Percentiles rank a stretch among this genome's conserved stretches.
Evolutionary conservation across 1,140 invertebrate genomes (phyloP).

Genomic region (Lycorma delicatula): DNA sequence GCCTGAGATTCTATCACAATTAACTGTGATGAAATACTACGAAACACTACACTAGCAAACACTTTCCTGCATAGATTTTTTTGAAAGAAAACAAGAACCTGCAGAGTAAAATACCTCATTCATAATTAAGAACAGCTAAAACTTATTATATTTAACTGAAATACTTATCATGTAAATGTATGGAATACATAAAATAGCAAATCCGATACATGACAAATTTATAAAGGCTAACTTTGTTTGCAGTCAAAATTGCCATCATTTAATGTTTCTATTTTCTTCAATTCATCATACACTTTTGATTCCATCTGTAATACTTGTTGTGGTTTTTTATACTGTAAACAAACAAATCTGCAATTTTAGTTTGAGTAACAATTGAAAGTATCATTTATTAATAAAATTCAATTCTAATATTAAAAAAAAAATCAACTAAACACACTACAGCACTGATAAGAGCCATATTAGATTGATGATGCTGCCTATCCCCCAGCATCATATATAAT

Average conservation of each 20-base stretch:
- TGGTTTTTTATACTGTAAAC: constrained; percentile 65
- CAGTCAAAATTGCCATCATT: constrained; percentile 42
- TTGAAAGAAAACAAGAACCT: too few relatives aligned
- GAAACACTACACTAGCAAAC: too few relatives aligned
- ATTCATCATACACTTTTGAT: constrained; percentile 45
- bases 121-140: too few relatives aligned
- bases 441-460: not conserved
- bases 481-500: not conserved
- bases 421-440: constrained; percentile 7
- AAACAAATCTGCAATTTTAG: constrained; percentile 21
- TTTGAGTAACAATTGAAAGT: not conserved
- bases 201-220: too few relatives aligned
- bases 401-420: constrained; percentile 15
- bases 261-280: constrained; percentile 44
- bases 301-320: constrained; percentile 57
- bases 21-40: too few relatives aligned
- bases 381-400: not conserved
- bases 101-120: too few relatives aligned
- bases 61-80: too few relatives aligned
- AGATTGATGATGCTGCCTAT: not conserved
- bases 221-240: constrained; percentile 21
- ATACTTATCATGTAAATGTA: too few relatives aligned
- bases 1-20: too few relatives aligned
- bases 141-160: too few relatives aligned
- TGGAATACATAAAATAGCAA: too few relatives aligned